These are phyloP conservation scores for Pentalonia nigronervosa DNA, from an alignment of 1,140 invertebrate species.

Conservation along the genomic window DNA sequence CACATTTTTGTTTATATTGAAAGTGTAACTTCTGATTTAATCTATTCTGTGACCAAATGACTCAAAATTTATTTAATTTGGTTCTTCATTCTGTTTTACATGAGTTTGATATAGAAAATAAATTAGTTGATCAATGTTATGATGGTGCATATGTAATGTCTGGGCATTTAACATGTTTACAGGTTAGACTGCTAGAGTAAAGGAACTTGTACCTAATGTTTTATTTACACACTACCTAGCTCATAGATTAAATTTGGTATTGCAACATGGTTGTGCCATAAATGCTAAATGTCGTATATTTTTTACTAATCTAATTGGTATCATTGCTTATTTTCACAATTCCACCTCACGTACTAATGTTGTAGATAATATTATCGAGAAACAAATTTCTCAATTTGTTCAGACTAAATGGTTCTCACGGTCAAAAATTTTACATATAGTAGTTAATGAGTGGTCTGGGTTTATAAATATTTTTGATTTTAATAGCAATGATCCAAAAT, in stretches of 20 bases:
- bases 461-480: neutral
- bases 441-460: neutral
- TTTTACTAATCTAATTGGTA: too few relatives aligned
- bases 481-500: too few relatives aligned
- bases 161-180: constrained; percentile 59
- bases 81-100: constrained; percentile 47
- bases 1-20: too few relatives aligned
- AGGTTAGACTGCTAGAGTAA: constrained; percentile 60
- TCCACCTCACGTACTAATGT: too few relatives aligned
- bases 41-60: constrained; percentile 56
- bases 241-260: too few relatives aligned
- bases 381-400: neutral
- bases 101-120: constrained; percentile 19
- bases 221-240: constrained; percentile 60
- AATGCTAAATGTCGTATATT: neutral
- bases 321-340: too few relatives aligned
- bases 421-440: neutral
- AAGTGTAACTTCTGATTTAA: too few relatives aligned
- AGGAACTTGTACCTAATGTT: constrained; percentile 60
- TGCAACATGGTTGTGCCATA: constrained; percentile 59
- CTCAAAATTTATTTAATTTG: constrained; percentile 57
- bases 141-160: constrained; percentile 58
- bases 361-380: neutral
- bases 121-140: constrained; percentile 26
- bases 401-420: too few relatives aligned